phyloP scores from a whole-genome alignment of 1,140 invertebrate species.

The Solenopsis invicta region DNA sequence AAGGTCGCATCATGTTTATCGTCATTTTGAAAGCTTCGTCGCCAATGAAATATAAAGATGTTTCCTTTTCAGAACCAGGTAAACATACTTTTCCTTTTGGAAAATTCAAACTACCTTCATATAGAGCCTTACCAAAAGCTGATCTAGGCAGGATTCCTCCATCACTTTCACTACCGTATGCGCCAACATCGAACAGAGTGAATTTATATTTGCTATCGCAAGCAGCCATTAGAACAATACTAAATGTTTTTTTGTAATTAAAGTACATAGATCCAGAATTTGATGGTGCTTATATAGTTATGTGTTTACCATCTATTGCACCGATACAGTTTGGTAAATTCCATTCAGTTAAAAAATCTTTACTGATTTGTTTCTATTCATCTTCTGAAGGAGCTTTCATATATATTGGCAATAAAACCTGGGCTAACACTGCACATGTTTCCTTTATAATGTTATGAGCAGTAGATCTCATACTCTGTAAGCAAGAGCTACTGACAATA shows the following conservation, averaged over 20 bases:
- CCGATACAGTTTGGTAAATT: conserved; percentile 21
- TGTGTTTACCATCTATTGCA: neutral
- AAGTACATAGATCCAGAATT: neutral
- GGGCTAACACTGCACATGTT: neutral
- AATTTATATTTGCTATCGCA: too few relatives aligned
- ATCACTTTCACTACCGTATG: too few relatives aligned
- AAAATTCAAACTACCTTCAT: too few relatives aligned
- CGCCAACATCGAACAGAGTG: too few relatives aligned
- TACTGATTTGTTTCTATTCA: neutral
- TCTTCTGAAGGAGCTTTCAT: neutral
- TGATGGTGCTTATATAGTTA: neutral
- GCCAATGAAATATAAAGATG: conserved; percentile 16
- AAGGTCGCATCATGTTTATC: neutral
- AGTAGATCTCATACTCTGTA: conserved; percentile 5
- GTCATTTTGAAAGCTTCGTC: conserved; percentile 20
- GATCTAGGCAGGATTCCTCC: too few relatives aligned
- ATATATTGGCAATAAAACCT: conserved; percentile 2
- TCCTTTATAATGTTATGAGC: too few relatives aligned
- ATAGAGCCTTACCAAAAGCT: too few relatives aligned
- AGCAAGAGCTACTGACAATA: neutral
- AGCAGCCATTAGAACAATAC: neutral
- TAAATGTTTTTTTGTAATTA: conserved; percentile 8
- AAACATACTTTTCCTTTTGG: too few relatives aligned
- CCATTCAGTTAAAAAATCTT: conserved; percentile 2
- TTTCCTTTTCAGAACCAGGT: neutral